phyloP scores from a whole-genome alignment of 2,888 invertebrate genomes.

The Steinernema scapterisci region DNA sequence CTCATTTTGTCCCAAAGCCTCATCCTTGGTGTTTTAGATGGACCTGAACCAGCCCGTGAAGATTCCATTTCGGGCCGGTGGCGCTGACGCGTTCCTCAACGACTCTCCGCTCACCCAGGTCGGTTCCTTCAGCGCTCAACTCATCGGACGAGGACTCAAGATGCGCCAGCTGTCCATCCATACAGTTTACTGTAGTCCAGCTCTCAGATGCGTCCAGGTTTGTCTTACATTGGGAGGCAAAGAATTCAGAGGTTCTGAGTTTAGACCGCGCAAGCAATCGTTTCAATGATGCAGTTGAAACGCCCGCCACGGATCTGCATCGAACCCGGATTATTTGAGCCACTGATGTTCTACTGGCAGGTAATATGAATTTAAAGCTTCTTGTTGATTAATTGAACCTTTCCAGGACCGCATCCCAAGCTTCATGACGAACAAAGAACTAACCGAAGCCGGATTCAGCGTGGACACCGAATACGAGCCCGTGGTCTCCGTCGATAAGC shows the following conservation, averaged over 20 bases:
- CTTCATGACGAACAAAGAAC: conserved; percentile 15
- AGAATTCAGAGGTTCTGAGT: too few relatives aligned
- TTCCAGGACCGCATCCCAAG: conserved; percentile 31
- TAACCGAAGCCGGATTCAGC: conserved; percentile 7
- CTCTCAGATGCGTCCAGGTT: conserved; percentile 35
- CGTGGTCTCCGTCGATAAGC: not conserved
- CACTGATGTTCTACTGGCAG: conserved; percentile 37
- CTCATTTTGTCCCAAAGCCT: not conserved
- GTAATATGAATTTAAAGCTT: not conserved
- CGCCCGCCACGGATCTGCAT: conserved; percentile 19
- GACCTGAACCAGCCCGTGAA: conserved; percentile 36
- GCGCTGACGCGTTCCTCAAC: conserved; percentile 25
- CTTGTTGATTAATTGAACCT: not conserved
- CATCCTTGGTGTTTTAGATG: conserved; percentile 18
- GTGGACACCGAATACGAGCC: conserved; percentile 28
- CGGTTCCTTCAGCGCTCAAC: not conserved
- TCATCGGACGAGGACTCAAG: conserved; percentile 26
- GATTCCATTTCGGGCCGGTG: not conserved
- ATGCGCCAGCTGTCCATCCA: conserved; percentile 5
- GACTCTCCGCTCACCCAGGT: conserved; percentile 36
- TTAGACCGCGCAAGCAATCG: conserved; percentile 31
- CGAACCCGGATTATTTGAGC: conserved; percentile 36
- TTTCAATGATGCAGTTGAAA: conserved; percentile 27
- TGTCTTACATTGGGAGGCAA: too few relatives aligned
- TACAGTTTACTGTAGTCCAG: conserved; percentile 24